Conservation (phyloP, 2,797 vertebrate species). For the Sebastes glaucus region DNA sequence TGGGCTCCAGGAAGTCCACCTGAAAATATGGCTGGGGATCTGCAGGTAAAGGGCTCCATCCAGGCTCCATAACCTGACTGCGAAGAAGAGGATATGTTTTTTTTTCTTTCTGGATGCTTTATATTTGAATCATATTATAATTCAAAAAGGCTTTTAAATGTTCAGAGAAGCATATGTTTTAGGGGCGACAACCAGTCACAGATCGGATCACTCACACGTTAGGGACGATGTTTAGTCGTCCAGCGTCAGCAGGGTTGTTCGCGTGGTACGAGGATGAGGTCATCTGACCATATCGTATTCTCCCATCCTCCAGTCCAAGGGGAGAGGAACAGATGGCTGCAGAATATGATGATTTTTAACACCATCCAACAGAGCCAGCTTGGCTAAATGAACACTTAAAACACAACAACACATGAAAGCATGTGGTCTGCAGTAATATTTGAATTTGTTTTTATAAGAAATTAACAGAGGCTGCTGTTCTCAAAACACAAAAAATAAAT, state of each 20-base stretch:
- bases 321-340: slow-evolving; percentile 82
- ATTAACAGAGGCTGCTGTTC: not conserved
- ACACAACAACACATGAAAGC: not conserved
- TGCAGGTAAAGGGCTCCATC: slow-evolving; percentile 84
- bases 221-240: slow-evolving; percentile 84
- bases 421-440: not conserved
- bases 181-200: not conserved
- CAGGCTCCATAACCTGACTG: slow-evolving; percentile 85
- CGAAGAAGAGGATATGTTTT: not conserved
- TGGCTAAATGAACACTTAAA: not conserved
- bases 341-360: not conserved
- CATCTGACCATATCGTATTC: slow-evolving; percentile 83
- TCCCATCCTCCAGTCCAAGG: slow-evolving; percentile 86
- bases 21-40: slow-evolving; percentile 85
- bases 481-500: not conserved
- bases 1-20: slow-evolving; percentile 86
- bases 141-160: not conserved
- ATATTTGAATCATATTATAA: not conserved
- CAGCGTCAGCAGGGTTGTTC: slow-evolving; percentile 86
- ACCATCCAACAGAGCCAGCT: not conserved
- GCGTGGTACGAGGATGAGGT: slow-evolving; percentile 83
- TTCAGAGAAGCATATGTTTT: not conserved
- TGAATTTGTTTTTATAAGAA: not conserved
- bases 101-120: not conserved
- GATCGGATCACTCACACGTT: slow-evolving; percentile 80